Evolutionary conservation across 2,888 invertebrate genomes (phyloP).

Genomic region (Sphaeridia pumilis): DNA sequence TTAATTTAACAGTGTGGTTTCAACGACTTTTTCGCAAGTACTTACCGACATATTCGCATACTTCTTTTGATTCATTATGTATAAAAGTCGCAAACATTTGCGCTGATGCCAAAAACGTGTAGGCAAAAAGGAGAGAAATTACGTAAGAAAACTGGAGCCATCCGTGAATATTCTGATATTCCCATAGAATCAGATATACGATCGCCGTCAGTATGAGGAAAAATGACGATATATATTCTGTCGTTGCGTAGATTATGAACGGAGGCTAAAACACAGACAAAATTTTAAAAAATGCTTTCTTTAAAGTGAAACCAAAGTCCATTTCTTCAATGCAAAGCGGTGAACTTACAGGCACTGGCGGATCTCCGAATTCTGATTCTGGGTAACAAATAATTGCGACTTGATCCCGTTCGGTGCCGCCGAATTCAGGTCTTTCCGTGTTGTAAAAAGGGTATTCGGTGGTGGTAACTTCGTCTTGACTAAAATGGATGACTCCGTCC

Average conservation of each 20-base stretch:
- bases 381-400: constrained; percentile 31
- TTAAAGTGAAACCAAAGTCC: no score
- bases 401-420: constrained; percentile 27
- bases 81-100: constrained; percentile 28
- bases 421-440: constrained; percentile 13
- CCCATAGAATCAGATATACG: constrained; percentile 35
- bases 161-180: constrained; percentile 35
- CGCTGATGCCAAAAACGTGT: constrained; percentile 26
- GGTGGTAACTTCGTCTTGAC: no score
- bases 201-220: constrained; percentile 60
- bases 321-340: no score
- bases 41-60: constrained; percentile 35
- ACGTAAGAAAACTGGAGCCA: constrained; percentile 36
- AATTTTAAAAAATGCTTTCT: no score
- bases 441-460: constrained; percentile 43
- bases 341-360: no score
- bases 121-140: constrained; percentile 28
- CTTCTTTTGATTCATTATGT: constrained; percentile 21
- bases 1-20: no score
- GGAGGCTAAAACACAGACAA: neutral
- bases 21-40: no score
- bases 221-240: constrained; percentile 52
- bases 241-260: neutral
- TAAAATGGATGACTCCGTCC: constrained; percentile 43
- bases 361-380: no score